phyloP scores from a whole-genome alignment of 2,113 vertebrate species.

The Glaucidium brasilianum region DNA sequence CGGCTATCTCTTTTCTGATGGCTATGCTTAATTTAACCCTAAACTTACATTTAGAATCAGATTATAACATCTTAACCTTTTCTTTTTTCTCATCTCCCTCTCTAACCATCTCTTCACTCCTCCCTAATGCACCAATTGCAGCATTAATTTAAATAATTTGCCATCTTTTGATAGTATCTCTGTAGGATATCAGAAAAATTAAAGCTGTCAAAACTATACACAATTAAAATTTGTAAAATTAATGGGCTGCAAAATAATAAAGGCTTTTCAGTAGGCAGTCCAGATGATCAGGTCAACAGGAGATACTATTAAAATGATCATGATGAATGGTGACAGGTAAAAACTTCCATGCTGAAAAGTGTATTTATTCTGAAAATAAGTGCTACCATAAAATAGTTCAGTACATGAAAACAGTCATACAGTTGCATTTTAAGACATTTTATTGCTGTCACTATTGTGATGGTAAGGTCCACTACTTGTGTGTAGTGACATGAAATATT shows the following conservation, averaged over 20 bases:
- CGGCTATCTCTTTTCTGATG: not conserved
- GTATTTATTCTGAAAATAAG: conserved; percentile 70
- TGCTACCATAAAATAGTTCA: conserved; percentile 11
- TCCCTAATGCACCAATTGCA: not conserved
- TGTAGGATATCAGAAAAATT: conserved; percentile 71
- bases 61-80: not conserved
- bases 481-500: not conserved
- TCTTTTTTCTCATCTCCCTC: not conserved
- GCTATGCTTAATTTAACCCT: not conserved
- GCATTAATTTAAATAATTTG: conserved; percentile 35
- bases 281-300: conserved; percentile 83
- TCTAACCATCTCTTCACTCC: not conserved
- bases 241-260: conserved; percentile 81
- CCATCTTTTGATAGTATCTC: conserved; percentile 33
- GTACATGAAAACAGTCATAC: not conserved
- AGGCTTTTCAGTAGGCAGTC: conserved; percentile 75
- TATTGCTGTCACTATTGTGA: not conserved
- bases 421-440: not conserved
- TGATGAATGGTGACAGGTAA: conserved; percentile 79
- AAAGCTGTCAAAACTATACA: conserved; percentile 81
- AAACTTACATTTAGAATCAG: not conserved
- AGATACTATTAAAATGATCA: conserved; percentile 80
- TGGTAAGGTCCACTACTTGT: not conserved
- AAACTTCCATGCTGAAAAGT: conserved; percentile 61
- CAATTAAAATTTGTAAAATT: conserved; percentile 86